phyloP scores from a whole-genome alignment of 2,113 vertebrate genomes.

The Polyodon spathula region DNA sequence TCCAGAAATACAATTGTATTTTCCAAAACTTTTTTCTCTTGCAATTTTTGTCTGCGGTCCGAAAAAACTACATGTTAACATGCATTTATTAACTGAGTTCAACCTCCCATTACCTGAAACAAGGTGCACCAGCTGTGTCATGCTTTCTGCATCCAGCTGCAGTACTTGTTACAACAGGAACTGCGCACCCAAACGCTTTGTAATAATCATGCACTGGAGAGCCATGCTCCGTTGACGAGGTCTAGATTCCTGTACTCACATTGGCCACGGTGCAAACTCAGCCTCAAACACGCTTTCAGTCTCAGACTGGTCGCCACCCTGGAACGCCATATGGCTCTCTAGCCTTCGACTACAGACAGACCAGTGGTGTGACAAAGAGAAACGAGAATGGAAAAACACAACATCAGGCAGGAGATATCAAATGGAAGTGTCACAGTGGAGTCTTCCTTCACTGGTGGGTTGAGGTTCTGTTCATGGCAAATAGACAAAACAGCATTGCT shows the following conservation, averaged over 20 bases:
- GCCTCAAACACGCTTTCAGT: slow-evolving; percentile 24
- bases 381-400: neutral
- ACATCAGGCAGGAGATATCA: neutral
- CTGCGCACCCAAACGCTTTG: neutral
- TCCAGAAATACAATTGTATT: no score
- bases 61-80: no score
- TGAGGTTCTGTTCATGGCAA: no score
- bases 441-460: no score
- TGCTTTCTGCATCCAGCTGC: neutral
- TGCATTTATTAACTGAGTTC: no score
- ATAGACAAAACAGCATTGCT: no score
- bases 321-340: neutral
- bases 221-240: no score
- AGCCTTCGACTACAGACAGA: neutral
- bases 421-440: neutral
- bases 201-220: no score
- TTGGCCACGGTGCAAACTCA: slow-evolving; percentile 25
- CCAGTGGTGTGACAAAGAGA: neutral
- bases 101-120: no score
- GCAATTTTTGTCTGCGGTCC: no score
- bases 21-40: no score
- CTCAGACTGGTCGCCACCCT: slow-evolving; percentile 15
- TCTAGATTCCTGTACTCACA: slow-evolving; percentile 22
- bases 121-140: no score
- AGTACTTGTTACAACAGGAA: neutral